Percentiles rank a stretch among this genome's conserved stretches.
These are phyloP conservation scores for Philypnodon macrostomus DNA, from an alignment of 2,797 vertebrate species.

Conservation along the genomic window DNA sequence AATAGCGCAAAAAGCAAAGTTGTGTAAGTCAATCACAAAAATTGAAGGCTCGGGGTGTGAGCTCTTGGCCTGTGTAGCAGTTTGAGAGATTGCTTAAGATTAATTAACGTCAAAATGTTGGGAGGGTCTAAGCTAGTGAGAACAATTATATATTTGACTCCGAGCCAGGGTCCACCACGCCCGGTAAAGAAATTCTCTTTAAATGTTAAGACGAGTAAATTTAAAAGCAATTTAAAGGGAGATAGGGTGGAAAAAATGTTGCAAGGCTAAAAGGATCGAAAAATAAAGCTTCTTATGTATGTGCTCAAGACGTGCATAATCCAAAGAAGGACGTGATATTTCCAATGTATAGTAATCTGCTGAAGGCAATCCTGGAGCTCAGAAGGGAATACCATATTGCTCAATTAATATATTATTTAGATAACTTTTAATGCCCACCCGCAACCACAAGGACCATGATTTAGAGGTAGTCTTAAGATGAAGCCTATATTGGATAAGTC, in stretches of 20 bases:
- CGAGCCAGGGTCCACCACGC: slow-evolving; percentile 35
- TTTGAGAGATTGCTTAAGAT: slow-evolving; percentile 68
- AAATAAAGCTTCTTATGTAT: slow-evolving; percentile 68
- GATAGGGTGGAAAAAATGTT: slow-evolving; percentile 49
- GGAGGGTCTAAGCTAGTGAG: slow-evolving; percentile 42
- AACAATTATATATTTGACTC: slow-evolving; percentile 49
- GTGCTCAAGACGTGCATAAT: slow-evolving; percentile 50
- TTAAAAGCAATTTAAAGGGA: slow-evolving; percentile 62
- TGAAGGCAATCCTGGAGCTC: slow-evolving; percentile 21
- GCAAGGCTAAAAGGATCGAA: slow-evolving; percentile 61
- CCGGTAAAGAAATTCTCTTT: slow-evolving; percentile 25
- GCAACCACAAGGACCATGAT: too few species aligned
- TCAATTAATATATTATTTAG: slow-evolving; percentile 36
- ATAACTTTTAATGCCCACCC: too few species aligned
- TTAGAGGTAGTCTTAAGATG: too few species aligned
- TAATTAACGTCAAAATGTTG: slow-evolving; percentile 41
- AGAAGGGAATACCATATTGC: slow-evolving; percentile 26
- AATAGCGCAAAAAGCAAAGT: too few species aligned
- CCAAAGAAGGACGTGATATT: slow-evolving; percentile 27
- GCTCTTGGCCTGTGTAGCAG: too few species aligned
- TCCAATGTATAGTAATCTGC: slow-evolving; percentile 50
- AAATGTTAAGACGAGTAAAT: slow-evolving; percentile 47
- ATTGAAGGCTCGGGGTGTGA: slow-evolving; percentile 54
- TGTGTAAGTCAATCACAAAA: too few species aligned
- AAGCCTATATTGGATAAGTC: too few species aligned